Conservation (phyloP, 2,797 vertebrate species). For the Xiphorhynchus erythropygius region DNA sequence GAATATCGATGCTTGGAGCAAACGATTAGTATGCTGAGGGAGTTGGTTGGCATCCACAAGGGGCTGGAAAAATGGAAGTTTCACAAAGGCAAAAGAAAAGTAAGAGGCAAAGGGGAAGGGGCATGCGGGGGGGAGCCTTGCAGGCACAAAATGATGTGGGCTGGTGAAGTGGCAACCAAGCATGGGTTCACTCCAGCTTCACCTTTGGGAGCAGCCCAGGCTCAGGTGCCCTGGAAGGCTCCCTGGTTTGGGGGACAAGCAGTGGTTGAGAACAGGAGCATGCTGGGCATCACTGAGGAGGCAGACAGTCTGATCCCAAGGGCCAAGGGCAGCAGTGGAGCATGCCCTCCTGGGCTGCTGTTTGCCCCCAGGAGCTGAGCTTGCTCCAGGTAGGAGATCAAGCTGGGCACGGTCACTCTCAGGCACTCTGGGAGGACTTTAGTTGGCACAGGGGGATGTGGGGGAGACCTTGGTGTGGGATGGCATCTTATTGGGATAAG, state of each 20-base stretch:
- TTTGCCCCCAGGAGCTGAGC: not conserved
- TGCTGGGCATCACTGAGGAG: not conserved
- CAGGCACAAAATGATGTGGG: not conserved
- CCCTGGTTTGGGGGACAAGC: accelerated
- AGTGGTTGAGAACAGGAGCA: not conserved
- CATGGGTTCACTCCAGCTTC: not conserved
- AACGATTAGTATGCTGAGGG: slow-evolving; percentile 37
- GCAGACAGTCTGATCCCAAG: not conserved
- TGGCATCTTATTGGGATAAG: not conserved
- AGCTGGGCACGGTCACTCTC: accelerated
- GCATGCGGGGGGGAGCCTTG: not conserved
- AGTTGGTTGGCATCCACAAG: not conserved
- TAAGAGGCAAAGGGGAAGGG: not conserved
- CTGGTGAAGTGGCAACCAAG: not conserved
- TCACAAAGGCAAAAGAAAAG: slow-evolving; percentile 3
- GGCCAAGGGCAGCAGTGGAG: not conserved
- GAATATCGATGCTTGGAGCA: slow-evolving; percentile 6
- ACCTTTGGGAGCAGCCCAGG: not conserved
- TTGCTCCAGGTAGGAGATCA: not conserved
- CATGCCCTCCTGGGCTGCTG: not conserved
- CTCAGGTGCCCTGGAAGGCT: not conserved
- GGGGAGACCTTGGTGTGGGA: not conserved
- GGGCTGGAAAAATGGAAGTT: not conserved
- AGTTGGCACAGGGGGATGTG: accelerated
- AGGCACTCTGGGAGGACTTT: not conserved